Base-by-base conservation (phyloP, 2,888 invertebrate species). In the Miltochrista miniata region DNA sequence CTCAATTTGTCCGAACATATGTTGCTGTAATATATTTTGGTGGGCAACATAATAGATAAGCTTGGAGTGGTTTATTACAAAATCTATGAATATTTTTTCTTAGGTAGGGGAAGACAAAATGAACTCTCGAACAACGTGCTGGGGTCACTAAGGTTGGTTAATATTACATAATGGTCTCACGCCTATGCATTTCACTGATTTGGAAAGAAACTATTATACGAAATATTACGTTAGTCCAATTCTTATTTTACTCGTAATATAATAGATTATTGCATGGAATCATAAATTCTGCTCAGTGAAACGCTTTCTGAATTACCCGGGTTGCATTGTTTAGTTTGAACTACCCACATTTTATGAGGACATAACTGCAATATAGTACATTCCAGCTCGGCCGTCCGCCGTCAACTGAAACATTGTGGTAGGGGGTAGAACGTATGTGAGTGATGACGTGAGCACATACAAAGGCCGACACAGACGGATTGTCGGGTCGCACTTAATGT, bases 391-490 rank as follows among this genome's bases (percentile, higher is more conserved):
- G 9, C 34, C 18, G 24, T 31, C 42, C 13, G 31, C 11, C 42
- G n/a, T 33, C 37, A 14, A 44, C 38, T 38, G 39, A 35, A 10
- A 31, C 18, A 24, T 24, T 24, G 18, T 24, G 5, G 18, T 24
- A 5, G 18, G 5, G 18, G 18, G 18, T 24, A 24, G 18, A n/a
- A 24, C 18, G 5, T 24, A 24, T 24, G 33, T 14, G 14, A 72
- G 45, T 62, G 70, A 72, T 72, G 68, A 60, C 54, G 52, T 50
- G 31, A 51, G 58, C 57, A 68, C 61, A 58, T 60, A 68, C 62
- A 61, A 63, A 56, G 63, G 38, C 58, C 49, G 72, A 72, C 73
- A 60, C 53, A 60, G 71, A 74, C 68, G 46, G 70, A 73, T 73
- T 45, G 58, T 59, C 39, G 44, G 49, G 24, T 54, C 44, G 51